Conservation (phyloP, 2,888 invertebrate genomes). For the Liposcelis brunnea region DNA sequence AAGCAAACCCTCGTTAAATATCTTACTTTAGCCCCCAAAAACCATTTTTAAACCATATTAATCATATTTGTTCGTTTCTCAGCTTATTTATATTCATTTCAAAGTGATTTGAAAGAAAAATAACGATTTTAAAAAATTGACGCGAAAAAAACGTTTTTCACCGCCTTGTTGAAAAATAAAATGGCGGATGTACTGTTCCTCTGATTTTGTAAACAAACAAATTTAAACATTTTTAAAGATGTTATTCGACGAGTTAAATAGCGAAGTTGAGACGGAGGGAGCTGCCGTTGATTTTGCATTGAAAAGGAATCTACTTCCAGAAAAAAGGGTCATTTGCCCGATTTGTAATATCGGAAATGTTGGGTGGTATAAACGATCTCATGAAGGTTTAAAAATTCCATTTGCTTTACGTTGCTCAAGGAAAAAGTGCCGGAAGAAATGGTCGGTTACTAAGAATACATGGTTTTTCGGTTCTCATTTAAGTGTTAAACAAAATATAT, state of each 20-base stretch:
- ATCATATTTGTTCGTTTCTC: no score
- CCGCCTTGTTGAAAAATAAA: no score
- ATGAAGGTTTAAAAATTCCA: slow-evolving; percentile 13
- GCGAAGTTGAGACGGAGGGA: slow-evolving; percentile 10
- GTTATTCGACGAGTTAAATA: slow-evolving; percentile 12
- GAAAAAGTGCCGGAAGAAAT: slow-evolving; percentile 13
- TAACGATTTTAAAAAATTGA: no score
- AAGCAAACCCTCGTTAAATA: no score
- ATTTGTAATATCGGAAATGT: slow-evolving; percentile 12
- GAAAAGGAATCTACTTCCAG: slow-evolving; percentile 11
- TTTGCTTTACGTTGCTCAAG: slow-evolving; percentile 12
- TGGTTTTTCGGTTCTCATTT: slow-evolving; percentile 14
- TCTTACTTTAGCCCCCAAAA: no score
- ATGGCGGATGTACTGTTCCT: no score
- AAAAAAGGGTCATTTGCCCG: slow-evolving; percentile 11
- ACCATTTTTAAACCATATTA: no score
- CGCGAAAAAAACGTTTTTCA: no score
- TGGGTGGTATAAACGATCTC: slow-evolving; percentile 13
- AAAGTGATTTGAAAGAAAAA: no score
- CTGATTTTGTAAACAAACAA: no score
- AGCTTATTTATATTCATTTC: no score
- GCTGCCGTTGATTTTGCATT: slow-evolving; percentile 12
- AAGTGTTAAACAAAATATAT: slow-evolving; percentile 11
- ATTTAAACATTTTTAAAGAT: not conserved
- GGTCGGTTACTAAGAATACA: slow-evolving; percentile 13